phyloP scores from a whole-genome alignment of 2,797 vertebrate genomes.

The Melanotaenia nigrans region DNA sequence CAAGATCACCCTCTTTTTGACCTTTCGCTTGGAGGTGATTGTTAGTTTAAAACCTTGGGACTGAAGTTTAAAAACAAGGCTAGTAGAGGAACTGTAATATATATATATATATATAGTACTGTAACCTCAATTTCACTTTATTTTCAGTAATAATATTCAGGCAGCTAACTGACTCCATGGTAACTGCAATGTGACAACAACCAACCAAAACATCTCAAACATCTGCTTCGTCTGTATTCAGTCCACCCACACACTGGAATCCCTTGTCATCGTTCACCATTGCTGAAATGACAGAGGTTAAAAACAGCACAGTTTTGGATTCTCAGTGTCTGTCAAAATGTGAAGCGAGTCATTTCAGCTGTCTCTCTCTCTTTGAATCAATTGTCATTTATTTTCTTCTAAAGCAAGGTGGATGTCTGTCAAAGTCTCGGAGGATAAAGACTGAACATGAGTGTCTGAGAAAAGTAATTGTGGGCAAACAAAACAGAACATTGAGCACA shows the following conservation, averaged over 20 bases:
- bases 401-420: slow-evolving; percentile 34
- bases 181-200: slow-evolving; percentile 43
- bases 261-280: slow-evolving; percentile 40
- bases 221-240: slow-evolving; percentile 28
- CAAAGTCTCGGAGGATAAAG: slow-evolving; percentile 34
- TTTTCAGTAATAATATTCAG: slow-evolving; percentile 18
- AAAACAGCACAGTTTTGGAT: slow-evolving; percentile 36
- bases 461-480: slow-evolving; percentile 19
- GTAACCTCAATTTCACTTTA: slow-evolving; percentile 21
- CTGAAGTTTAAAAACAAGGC: slow-evolving; percentile 8
- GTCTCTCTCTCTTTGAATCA: not conserved
- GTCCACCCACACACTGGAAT: slow-evolving; percentile 45
- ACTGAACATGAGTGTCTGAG: slow-evolving; percentile 22
- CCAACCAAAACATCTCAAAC: slow-evolving; percentile 27
- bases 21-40: slow-evolving; percentile 4
- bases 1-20: slow-evolving; percentile 2
- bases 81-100: not conserved
- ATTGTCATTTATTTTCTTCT: slow-evolving; percentile 11
- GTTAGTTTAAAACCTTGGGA: slow-evolving; percentile 17
- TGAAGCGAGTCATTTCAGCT: slow-evolving; percentile 21
- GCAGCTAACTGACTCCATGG: slow-evolving; percentile 45
- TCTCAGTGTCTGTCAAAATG: slow-evolving; percentile 45
- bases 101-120: not conserved
- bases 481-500: slow-evolving; percentile 19
- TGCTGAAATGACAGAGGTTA: slow-evolving; percentile 42